Base-by-base conservation (phyloP, 2,888 invertebrate species). In the Luperina testacea region DNA sequence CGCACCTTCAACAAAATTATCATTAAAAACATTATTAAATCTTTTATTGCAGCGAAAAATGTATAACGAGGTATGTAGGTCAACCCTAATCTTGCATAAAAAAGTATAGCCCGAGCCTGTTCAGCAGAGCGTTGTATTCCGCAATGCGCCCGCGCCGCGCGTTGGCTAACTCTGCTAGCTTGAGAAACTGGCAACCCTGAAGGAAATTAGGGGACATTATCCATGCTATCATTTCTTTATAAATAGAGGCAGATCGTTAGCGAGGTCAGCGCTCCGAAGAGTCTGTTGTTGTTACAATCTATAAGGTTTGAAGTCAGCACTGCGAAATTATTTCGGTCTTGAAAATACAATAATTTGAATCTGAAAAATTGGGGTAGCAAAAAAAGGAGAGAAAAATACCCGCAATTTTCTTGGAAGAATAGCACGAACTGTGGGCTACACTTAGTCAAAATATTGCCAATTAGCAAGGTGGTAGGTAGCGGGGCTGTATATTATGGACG, bases 51-150 rank as follows among this genome's bases (percentile, higher is more conserved):
- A 80, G 74, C n/a, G 59, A 81, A 86, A 84, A 87, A 89, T 83
- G 80, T 85, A 77, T 82, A 90, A 90, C 84, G 67, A 82, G 87
- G 83, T 85, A 92, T 90, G 84, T 91, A 89, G 93, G 92, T 88
- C 91, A 91, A 89, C 92, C 93, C 93, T 93, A 92, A 90, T 91
- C 90, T 93, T 92, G 92, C 92, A 93, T 88, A 92, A 92, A 89
- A 91, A 90, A 90, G 81, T 88, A 87, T 84, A 86, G 88, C 84
- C 70, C 72, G 89, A 79, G 88, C 88, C 88, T 86, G 90, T 84
- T 85, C 92, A 92, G 83, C 87, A 82, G 89, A 92, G 91, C 93
- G 93, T 89, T 89, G 78, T 63, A 77, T 89, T 90, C 89, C 80
- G 85, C 88, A 90, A 87, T 81, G 78, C 79, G 77, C 75, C 76